phyloP scores from a whole-genome alignment of 2,888 invertebrate genomes.

The Graphium colonna region DNA sequence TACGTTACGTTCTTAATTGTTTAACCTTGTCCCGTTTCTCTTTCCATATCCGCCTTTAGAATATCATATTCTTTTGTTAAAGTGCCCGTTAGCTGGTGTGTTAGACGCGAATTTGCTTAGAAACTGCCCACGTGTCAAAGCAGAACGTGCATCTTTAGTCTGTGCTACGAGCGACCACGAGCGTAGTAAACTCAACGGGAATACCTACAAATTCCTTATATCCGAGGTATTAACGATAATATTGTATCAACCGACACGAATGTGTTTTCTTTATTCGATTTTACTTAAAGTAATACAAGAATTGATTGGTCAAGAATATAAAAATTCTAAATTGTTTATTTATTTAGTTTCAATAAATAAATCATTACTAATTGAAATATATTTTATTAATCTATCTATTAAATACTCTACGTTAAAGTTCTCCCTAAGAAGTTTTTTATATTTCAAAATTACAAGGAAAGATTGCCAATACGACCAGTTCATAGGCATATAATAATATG shows the following conservation, averaged over 20 bases:
- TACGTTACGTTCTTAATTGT: conserved; percentile 15
- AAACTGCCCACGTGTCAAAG: conserved; percentile 19
- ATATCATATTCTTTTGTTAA: conserved; percentile 19
- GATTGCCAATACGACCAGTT: too few species aligned
- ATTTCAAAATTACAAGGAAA: too few species aligned
- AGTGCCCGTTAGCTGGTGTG: not conserved
- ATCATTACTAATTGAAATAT: too few species aligned
- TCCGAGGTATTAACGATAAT: not conserved
- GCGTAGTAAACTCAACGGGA: conserved; percentile 12
- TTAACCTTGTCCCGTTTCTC: conserved; percentile 24
- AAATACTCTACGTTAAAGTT: too few species aligned
- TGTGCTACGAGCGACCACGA: conserved; percentile 3
- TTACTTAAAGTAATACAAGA: not conserved
- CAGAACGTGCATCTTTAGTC: conserved; percentile 7
- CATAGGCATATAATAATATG: too few species aligned
- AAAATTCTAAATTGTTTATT: too few species aligned
- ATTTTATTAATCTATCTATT: too few species aligned
- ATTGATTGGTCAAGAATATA: too few species aligned
- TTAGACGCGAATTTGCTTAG: conserved; percentile 5
- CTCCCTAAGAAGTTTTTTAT: too few species aligned
- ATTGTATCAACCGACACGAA: not conserved
- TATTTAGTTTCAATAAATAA: too few species aligned
- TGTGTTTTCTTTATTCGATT: not conserved
- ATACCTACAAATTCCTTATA: conserved; percentile 20
- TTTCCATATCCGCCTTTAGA: conserved; percentile 19